A percentile compares a stretch with the other conserved stretches of the same genome.
Conservation (phyloP, 2,888 invertebrate species). For the Cantharis rustica region DNA sequence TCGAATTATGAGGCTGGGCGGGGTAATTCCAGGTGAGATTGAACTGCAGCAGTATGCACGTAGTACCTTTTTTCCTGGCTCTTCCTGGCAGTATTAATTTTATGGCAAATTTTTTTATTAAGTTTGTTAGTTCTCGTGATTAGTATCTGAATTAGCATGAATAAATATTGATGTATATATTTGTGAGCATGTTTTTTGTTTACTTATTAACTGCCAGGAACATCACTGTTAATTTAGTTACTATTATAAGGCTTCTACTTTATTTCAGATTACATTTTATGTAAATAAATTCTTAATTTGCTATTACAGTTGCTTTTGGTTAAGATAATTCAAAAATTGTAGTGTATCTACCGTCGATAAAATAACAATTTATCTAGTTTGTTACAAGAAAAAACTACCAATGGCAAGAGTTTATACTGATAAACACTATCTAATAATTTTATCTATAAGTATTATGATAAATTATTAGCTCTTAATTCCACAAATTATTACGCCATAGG, state of each 20-base stretch:
- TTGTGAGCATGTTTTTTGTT: conserved; percentile 22
- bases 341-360: too few relatives aligned
- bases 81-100: conserved; percentile 37
- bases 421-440: too few relatives aligned
- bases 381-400: too few relatives aligned
- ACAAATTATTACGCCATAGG: too few relatives aligned
- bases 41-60: conserved; percentile 43
- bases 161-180: conserved; percentile 12
- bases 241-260: not conserved
- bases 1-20: conserved; percentile 63
- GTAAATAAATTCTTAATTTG: not conserved
- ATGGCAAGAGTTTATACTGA: too few relatives aligned
- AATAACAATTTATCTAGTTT: too few relatives aligned
- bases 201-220: conserved; percentile 29
- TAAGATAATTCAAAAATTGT: too few relatives aligned
- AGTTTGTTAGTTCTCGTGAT: conserved; percentile 14
- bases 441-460: too few relatives aligned
- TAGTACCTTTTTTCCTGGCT: conserved; percentile 36
- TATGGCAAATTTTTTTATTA: conserved; percentile 26
- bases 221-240: conserved; percentile 7
- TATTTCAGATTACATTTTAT: not conserved
- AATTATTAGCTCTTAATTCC: too few relatives aligned
- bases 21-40: conserved; percentile 62
- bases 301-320: too few relatives aligned
- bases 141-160: conserved; percentile 22